phyloP scores from a whole-genome alignment of 2,888 invertebrate genomes.

The Slavum lentiscoides region DNA sequence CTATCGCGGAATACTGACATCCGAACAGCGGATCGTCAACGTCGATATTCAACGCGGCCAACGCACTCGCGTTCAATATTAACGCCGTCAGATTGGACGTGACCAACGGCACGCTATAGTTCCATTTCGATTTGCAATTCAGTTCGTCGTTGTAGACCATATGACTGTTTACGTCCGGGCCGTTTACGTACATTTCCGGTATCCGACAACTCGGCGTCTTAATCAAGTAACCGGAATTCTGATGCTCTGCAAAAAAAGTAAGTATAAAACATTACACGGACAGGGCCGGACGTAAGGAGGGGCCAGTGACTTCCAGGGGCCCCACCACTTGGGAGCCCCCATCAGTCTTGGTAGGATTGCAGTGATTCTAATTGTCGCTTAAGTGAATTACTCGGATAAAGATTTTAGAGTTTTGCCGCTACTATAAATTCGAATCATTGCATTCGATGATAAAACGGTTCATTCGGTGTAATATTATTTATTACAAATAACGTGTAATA shows the following conservation, averaged over 20 bases:
- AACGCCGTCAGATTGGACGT: conserved; percentile 23
- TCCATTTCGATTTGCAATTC: conserved; percentile 54
- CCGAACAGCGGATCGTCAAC: background rate
- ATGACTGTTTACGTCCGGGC: conserved; percentile 65
- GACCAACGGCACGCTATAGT: conserved; percentile 47
- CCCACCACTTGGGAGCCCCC: too few species aligned
- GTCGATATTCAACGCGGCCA: background rate
- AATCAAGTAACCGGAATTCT: conserved; percentile 59
- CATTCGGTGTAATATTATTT: too few species aligned
- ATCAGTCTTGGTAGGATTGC: too few species aligned
- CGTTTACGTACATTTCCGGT: conserved; percentile 67
- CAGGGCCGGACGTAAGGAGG: too few species aligned
- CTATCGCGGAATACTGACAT: conserved; percentile 20
- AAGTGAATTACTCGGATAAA: too few species aligned
- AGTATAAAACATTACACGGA: background rate
- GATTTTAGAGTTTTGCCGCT: too few species aligned
- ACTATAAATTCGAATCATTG: too few species aligned
- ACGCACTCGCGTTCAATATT: background rate
- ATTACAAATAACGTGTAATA: too few species aligned
- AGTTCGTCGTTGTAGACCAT: conserved; percentile 66
- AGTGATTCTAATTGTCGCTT: too few species aligned
- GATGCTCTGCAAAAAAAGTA: background rate
- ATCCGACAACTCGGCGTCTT: conserved; percentile 71
- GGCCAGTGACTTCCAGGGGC: too few species aligned
- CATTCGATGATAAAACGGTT: too few species aligned